These are phyloP conservation scores for Archips xylosteana DNA, from an alignment of 2,888 invertebrate genomes.

Conservation along the genomic window DNA sequence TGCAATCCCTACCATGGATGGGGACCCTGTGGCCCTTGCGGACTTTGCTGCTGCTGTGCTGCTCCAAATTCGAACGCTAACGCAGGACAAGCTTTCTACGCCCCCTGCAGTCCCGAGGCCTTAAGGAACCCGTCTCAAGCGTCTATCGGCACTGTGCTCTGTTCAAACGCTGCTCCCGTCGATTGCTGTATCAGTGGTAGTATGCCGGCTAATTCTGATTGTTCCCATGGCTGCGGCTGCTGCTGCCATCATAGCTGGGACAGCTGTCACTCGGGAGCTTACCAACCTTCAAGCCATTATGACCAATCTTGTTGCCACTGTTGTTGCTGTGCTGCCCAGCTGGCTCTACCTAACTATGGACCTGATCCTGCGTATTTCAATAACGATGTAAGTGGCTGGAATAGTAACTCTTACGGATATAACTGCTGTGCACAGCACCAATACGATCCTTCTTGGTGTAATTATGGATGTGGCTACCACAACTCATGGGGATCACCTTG, in stretches of 20 bases:
- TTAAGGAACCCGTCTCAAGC: not conserved
- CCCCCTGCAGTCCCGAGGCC: conserved; percentile 1
- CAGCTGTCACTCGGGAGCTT: not conserved
- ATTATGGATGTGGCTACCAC: not conserved
- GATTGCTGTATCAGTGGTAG: not conserved
- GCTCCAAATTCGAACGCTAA: not conserved
- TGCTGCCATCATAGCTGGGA: not conserved
- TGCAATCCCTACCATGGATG: not conserved
- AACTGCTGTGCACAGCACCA: not conserved
- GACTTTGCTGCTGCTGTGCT: conserved; percentile 40
- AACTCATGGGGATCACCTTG: not conserved
- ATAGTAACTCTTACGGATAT: not conserved
- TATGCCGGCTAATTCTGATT: not conserved
- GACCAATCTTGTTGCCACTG: not conserved
- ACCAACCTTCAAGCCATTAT: not conserved
- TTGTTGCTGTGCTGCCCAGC: not conserved
- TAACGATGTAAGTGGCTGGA: not conserved
- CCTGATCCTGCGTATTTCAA: not conserved
- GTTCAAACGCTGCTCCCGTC: not conserved
- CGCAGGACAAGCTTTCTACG: not conserved
- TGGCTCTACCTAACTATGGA: not conserved
- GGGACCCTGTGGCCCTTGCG: conserved; percentile 43
- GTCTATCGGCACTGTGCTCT: not conserved
- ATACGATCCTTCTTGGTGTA: conserved; percentile 2
- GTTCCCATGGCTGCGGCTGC: not conserved